Conservation (phyloP, 1,140 invertebrate genomes). For the Neodiprion fabricii region DNA sequence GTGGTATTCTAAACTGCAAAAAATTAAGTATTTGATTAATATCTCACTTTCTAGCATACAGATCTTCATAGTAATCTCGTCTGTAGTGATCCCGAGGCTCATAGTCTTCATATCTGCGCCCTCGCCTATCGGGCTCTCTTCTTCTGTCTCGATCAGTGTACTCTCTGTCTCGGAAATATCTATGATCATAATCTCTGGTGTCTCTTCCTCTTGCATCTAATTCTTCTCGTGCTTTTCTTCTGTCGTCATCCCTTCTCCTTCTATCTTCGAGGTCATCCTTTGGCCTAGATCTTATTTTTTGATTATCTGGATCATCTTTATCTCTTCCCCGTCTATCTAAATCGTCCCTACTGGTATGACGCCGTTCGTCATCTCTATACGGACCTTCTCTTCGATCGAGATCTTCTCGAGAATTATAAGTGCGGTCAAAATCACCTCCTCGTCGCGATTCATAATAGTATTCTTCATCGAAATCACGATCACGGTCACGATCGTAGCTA, state of each 20-base stretch:
- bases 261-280: constrained; percentile 48
- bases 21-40: constrained; percentile 10
- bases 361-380: constrained; percentile 52
- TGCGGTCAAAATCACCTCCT: constrained; percentile 53
- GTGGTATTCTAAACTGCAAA: not conserved
- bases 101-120: constrained; percentile 53
- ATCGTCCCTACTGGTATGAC: constrained; percentile 51
- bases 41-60: constrained; percentile 51
- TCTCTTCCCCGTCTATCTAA: constrained; percentile 47
- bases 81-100: constrained; percentile 46
- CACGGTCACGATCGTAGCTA: constrained; percentile 46
- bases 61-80: constrained; percentile 59
- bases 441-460: constrained; percentile 61
- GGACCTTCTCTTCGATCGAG: constrained; percentile 49
- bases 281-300: constrained; percentile 52
- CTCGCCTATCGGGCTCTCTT: constrained; percentile 47
- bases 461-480: constrained; percentile 57
- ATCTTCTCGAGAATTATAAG: constrained; percentile 53
- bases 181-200: constrained; percentile 46
- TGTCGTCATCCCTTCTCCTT: constrained; percentile 42
- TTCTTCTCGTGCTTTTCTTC: constrained; percentile 34
- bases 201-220: constrained; percentile 31
- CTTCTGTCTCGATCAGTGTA: constrained; percentile 51
- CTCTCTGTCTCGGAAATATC: constrained; percentile 48
- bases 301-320: constrained; percentile 47